Percentiles rank a stretch among this genome's conserved stretches.
phyloP scores from a whole-genome alignment of 2,888 invertebrate genomes.

The Parasteatoda lunata region DNA sequence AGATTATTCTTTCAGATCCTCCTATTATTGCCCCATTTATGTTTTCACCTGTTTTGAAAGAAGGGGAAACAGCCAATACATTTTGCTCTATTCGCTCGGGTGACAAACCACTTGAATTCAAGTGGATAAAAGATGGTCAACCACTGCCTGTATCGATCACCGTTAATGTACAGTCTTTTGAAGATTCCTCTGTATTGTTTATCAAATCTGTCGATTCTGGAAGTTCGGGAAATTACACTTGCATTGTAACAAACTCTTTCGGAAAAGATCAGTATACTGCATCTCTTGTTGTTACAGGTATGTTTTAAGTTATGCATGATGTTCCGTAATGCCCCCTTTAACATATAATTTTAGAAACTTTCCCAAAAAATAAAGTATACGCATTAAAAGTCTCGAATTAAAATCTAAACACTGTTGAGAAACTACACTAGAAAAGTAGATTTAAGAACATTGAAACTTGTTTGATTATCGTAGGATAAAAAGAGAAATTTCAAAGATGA shows the following conservation, averaged over 20 bases:
- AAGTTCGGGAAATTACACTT: slow-evolving; percentile 59
- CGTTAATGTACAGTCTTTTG: slow-evolving; percentile 6
- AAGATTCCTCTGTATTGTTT: slow-evolving; percentile 32
- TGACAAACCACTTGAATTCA: slow-evolving; percentile 34
- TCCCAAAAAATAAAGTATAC: too few species aligned
- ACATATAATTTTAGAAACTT: too few species aligned
- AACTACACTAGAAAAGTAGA: too few species aligned
- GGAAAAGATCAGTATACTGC: slow-evolving; percentile 49
- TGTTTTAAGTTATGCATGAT: background rate
- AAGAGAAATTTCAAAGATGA: too few species aligned
- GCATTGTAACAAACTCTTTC: slow-evolving; percentile 19
- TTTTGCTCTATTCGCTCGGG: background rate
- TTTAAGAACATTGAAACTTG: too few species aligned
- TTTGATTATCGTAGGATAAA: too few species aligned
- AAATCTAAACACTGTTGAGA: too few species aligned
- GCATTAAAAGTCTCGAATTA: too few species aligned
- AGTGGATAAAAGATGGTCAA: slow-evolving; percentile 43
- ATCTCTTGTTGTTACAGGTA: slow-evolving; percentile 31
- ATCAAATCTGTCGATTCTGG: slow-evolving; percentile 31
- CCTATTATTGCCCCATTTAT: background rate
- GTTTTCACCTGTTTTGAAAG: background rate
- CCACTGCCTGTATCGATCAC: background rate
- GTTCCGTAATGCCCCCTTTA: too few species aligned
- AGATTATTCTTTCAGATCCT: background rate
- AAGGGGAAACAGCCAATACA: background rate